Evolutionary conservation across 2,888 invertebrate genomes (phyloP).

Genomic region (Anthrax anthrax): DNA sequence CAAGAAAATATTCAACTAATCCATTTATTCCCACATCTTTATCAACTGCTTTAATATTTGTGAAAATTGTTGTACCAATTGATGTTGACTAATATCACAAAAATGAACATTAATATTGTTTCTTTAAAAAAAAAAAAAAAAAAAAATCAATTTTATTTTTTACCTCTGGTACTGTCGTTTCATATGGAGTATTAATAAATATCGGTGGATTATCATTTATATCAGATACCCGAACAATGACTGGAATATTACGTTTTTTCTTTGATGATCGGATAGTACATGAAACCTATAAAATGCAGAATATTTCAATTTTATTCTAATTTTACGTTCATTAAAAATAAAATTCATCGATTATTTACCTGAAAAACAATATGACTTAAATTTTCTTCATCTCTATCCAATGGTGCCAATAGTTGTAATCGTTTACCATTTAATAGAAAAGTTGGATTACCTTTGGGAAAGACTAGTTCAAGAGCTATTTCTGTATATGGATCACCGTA

Average conservation of each 20-base stretch:
- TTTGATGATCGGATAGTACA: conserved; percentile 67
- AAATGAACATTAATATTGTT: background rate
- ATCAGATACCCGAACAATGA: conserved; percentile 79
- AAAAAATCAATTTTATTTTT: conserved; percentile 20
- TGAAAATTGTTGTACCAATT: conserved; percentile 72
- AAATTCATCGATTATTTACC: conserved; percentile 45
- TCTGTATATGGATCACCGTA: conserved; percentile 67
- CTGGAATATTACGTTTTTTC: conserved; percentile 71
- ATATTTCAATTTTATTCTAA: no score
- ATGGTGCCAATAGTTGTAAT: conserved; percentile 59
- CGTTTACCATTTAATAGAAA: conserved; percentile 74
- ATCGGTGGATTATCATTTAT: conserved; percentile 80
- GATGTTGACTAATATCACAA: conserved; percentile 55
- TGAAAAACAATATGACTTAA: conserved; percentile 79
- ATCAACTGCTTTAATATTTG: conserved; percentile 64
- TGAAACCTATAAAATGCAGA: conserved; percentile 46
- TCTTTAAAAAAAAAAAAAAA: background rate
- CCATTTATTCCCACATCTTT: conserved; percentile 81
- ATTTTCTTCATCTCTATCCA: conserved; percentile 75
- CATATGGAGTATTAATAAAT: conserved; percentile 72
- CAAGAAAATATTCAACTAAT: conserved; percentile 71
- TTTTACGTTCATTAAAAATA: no score
- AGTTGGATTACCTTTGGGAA: conserved; percentile 62
- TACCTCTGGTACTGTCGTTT: conserved; percentile 75
- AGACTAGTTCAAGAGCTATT: conserved; percentile 62